Evolutionary conservation across 2,888 invertebrate species (phyloP).

Genomic region (Diplolepis rosae): DNA sequence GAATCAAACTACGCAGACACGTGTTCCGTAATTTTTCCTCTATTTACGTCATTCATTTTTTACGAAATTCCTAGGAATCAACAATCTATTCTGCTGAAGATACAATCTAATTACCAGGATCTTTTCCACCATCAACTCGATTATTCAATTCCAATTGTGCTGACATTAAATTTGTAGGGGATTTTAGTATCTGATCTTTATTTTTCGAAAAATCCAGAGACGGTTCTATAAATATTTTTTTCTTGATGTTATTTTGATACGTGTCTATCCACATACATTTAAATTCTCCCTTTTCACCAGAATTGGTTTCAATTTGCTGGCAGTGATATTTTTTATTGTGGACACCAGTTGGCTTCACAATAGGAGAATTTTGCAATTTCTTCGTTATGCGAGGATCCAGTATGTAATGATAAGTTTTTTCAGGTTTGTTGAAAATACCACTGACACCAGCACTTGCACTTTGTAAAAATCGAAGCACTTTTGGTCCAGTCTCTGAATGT

Average conservation of each 20-base stretch:
- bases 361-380: neutral
- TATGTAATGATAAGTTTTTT: neutral
- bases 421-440: neutral
- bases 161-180: neutral
- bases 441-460: constrained; percentile 3
- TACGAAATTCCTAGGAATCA: constrained; percentile 11
- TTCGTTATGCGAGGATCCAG: neutral
- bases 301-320: neutral
- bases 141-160: neutral
- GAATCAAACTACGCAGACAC: constrained; percentile 55
- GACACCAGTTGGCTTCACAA: neutral
- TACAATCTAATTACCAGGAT: neutral
- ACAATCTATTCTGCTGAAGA: neutral
- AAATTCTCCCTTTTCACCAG: neutral
- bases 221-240: neutral
- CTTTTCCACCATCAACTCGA: neutral
- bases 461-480: constrained; percentile 7
- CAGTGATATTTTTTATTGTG: constrained; percentile 1
- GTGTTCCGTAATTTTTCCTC: constrained; percentile 45
- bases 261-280: neutral
- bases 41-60: constrained; percentile 43
- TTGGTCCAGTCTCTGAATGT: constrained; percentile 34
- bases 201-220: neutral
- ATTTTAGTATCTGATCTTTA: neutral
- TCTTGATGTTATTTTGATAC: neutral